phyloP scores from a whole-genome alignment of 2,797 vertebrate species.

The Pipistrellus kuhlii region DNA sequence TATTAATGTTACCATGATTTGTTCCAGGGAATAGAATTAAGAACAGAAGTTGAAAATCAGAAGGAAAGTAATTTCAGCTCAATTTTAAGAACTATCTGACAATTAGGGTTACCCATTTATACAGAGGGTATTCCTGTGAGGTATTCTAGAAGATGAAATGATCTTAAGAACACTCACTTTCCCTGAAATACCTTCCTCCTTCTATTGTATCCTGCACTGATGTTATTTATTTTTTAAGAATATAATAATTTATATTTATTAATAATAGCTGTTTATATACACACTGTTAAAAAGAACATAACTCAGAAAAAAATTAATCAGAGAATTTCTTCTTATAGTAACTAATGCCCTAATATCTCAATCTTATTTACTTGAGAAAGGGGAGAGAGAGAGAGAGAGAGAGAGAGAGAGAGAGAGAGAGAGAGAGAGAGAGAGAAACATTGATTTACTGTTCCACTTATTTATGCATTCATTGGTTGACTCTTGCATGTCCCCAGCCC shows the following conservation, averaged over 20 bases:
- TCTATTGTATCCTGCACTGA: not conserved
- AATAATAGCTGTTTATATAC: not conserved
- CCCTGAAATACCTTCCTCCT: not conserved
- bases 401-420: too few species aligned
- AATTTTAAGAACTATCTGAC: not conserved
- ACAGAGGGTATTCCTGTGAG: not conserved
- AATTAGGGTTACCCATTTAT: not conserved
- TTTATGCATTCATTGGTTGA: not conserved
- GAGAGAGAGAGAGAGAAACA: not conserved
- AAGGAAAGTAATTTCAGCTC: not conserved
- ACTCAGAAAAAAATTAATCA: not conserved
- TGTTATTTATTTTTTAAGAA: not conserved
- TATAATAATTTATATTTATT: not conserved
- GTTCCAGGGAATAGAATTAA: not conserved
- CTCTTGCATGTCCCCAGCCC: not conserved
- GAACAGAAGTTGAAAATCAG: not conserved
- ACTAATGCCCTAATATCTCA: not conserved
- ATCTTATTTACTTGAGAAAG: not conserved
- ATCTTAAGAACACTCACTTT: constrained; percentile 27
- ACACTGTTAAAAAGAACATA: not conserved
- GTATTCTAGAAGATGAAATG: not conserved
- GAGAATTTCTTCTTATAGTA: not conserved
- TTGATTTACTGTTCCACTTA: not conserved
- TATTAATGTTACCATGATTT: not conserved
- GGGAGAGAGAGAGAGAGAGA: not conserved